Conservation (phyloP, 2,888 invertebrate species). For the Pristionchus arcanus region DNA sequence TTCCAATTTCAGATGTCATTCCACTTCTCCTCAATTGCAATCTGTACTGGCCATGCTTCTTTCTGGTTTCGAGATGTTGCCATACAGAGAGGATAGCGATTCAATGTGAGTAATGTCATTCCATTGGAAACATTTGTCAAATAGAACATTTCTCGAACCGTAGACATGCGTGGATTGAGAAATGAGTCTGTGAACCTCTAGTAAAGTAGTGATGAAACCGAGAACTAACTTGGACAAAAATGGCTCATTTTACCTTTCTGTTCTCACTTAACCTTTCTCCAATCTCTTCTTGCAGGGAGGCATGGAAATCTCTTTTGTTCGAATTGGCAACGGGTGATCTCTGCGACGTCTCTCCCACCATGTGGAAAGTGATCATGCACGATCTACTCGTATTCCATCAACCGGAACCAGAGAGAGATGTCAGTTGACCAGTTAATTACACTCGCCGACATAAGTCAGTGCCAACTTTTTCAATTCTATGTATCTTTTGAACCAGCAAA, state of each 20-base stretch:
- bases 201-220: background rate
- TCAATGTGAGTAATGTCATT: background rate
- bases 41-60: background rate
- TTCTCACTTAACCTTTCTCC: background rate
- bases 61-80: background rate
- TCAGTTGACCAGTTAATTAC: no score
- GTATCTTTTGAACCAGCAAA: no score
- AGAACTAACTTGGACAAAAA: background rate
- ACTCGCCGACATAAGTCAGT: no score
- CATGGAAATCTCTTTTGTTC: background rate
- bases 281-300: background rate
- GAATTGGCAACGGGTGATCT: background rate
- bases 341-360: background rate
- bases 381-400: background rate
- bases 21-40: background rate
- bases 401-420: background rate
- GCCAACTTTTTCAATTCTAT: no score
- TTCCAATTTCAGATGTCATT: background rate
- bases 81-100: background rate
- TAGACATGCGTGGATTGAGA: background rate
- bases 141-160: background rate
- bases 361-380: slow-evolving; percentile 24
- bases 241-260: background rate
- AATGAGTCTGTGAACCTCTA: background rate
- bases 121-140: background rate